Base-by-base conservation (phyloP, 2,797 vertebrate species). In the Cheirogaleus major region DNA sequence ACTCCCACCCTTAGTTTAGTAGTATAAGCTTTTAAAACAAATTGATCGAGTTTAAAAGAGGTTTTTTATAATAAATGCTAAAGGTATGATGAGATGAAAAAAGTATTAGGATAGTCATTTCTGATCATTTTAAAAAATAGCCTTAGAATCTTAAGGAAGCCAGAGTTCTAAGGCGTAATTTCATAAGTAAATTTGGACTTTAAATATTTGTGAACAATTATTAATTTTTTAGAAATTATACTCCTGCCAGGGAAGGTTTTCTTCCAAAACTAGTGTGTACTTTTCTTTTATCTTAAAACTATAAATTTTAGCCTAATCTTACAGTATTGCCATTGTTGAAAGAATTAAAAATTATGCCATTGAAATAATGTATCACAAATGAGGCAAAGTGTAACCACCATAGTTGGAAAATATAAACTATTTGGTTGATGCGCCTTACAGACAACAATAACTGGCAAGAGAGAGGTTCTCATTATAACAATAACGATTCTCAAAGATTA, bases 81-180 rank as follows among this genome's bases (percentile, higher is more conserved):
- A 72, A 96, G 73, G 57, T 75, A 38, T 72, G 86, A 61, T 82
- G 89, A 73, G 75, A 52, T 6, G 30, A 76, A 76, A 52, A 52
- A 61, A 59, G 86, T 92, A 50, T 91, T 94, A 81, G 43, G 23
- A 41, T 63, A 27, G 27, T 91, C 72, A 5, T 86, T 95, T 92
- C 59, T 95, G 41, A 43, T 27, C 67, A 67, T 2, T 4, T 43
- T 43, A 69, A 97, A 97, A 11, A 38, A 85, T 7, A 83, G 8
- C 25, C 38, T 69, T 89, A 84, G 65, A 85, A 79, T 83, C 22
- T 85, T 48, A 79, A 73, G 18, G 2, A 81, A 41, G 12, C 27
- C 48, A 55, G 52, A 80, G 4, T 83, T 96, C 17, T 27, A 82
- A 9, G 18, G 2, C 6, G 41, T 48, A 69, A 38, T 78, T 82